These are phyloP conservation scores for Masnerella sp. DNA, from an alignment of 2,888 invertebrate genomes.

Conservation along the genomic window DNA sequence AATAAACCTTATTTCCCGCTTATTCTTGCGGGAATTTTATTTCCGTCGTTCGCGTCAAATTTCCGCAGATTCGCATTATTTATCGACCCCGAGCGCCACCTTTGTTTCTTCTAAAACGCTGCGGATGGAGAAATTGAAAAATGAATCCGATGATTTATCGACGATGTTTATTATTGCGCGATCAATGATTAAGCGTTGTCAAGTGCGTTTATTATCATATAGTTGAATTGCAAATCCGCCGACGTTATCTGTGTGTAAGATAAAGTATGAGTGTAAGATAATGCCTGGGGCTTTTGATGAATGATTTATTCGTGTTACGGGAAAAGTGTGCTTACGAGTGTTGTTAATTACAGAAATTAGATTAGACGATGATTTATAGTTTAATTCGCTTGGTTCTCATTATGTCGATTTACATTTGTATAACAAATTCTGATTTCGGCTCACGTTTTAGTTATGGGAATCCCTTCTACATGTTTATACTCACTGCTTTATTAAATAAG, in stretches of 20 bases:
- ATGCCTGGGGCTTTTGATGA: slow-evolving; percentile 25
- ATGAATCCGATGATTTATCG: slow-evolving; percentile 25
- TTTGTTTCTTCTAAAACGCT: slow-evolving; percentile 40
- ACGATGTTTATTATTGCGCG: slow-evolving; percentile 27
- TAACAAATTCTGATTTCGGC: neutral
- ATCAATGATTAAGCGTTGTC: slow-evolving; percentile 44
- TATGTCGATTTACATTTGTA: slow-evolving; percentile 15
- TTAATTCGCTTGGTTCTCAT: slow-evolving; percentile 8
- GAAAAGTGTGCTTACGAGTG: slow-evolving; percentile 32
- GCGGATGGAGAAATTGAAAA: slow-evolving; percentile 5
- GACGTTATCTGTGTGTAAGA: slow-evolving; percentile 34
- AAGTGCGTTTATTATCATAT: slow-evolving; percentile 37
- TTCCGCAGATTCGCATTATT: slow-evolving; percentile 50
- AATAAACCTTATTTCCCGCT: slow-evolving; percentile 47
- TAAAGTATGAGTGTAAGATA: slow-evolving; percentile 27
- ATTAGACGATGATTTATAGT: slow-evolving; percentile 45
- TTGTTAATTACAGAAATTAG: slow-evolving; percentile 45
- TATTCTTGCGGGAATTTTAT: slow-evolving; percentile 52
- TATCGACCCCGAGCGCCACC: slow-evolving; percentile 28
- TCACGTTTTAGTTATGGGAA: too few species aligned
- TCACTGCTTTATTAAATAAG: too few species aligned
- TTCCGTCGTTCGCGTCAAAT: slow-evolving; percentile 44
- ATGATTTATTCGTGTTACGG: slow-evolving; percentile 38
- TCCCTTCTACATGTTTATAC: too few species aligned
- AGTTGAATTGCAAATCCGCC: slow-evolving; percentile 40